phyloP scores from a whole-genome alignment of 2,113 vertebrate genomes.

The Pluvialis apricaria region DNA sequence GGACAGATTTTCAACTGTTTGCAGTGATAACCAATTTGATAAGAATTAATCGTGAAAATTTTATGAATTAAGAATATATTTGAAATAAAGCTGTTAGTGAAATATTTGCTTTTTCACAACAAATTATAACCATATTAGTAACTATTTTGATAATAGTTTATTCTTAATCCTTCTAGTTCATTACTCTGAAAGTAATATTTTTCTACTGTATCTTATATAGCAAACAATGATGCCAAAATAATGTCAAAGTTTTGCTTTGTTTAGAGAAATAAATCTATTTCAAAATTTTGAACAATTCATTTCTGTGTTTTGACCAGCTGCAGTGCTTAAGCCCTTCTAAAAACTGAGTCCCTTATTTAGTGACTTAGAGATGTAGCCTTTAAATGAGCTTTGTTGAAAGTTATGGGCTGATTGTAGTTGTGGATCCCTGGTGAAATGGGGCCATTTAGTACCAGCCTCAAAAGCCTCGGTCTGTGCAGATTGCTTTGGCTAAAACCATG shows the following conservation, averaged over 20 bases:
- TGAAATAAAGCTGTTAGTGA: not conserved
- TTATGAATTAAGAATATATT: not conserved
- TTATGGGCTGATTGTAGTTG: not conserved
- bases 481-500: not conserved
- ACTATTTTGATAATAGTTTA: not conserved
- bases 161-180: not conserved
- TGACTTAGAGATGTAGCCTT: not conserved
- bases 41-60: not conserved
- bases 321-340: not conserved
- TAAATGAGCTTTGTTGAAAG: not conserved
- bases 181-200: not conserved
- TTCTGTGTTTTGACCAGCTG: not conserved
- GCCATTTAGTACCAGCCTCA: not conserved
- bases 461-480: not conserved
- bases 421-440: not conserved
- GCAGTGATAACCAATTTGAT: not conserved
- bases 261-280: not conserved
- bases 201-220: not conserved
- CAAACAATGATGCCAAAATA: not conserved
- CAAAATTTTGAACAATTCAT: not conserved
- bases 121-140: not conserved
- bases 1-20: not conserved
- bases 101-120: not conserved
- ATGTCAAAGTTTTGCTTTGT: not conserved
- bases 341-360: not conserved